Evolutionary conservation across 2,797 vertebrate genomes (phyloP), one percentile per base, ranked within the genome.

Genomic region (Gobionotothen gibberifrons): DNA sequence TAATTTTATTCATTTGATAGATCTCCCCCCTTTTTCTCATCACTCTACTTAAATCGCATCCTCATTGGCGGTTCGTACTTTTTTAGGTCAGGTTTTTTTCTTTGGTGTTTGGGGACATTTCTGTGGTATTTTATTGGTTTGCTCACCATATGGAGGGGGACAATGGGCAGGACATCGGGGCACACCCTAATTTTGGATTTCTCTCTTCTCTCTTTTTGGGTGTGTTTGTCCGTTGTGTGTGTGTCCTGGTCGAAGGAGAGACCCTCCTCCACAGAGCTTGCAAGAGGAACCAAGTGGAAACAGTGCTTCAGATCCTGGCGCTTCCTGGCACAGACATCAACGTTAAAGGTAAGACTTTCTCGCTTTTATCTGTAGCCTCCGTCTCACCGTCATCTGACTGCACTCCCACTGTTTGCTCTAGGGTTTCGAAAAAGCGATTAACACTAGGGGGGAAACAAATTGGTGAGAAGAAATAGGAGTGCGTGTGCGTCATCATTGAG

Each of bases 241-340:
- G 94, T 94, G 94, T 95, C 93, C 92, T 93, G 95, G 94, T 83
- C 75, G 87, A 95, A 99, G 98, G 97, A 92, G 96, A 99, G 95
- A 97, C 96, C 89, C 93, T 95, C 89, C 94, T 99, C 85, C 98
- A 99, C 94, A 95, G 83, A 95, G 96, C 96, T 90, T 98, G 97
- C 95, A 96, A 92, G 93, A 96, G 87, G 90, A 97, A 99, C 96
- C 95, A 97, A 92, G 96, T 98, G 92, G 95, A 97, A 75, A 96
- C 83, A 26, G 92, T 99, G 91, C 94, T 95, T 90, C 84, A 92
- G 88, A 95, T 97, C 92, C 96, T 99, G 74, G 92, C 95, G 86
- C 83, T 93, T 80, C 96, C 96, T 87, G 97, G 95, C 92, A 93
- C 69, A 78, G 96, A 98, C 85, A 91, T 97, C 94, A 99, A 99